Percentiles rank a stretch among this genome's conserved stretches.
These are phyloP conservation scores for Acholoe squamosa DNA, from an alignment of 2,888 invertebrate genomes.

Conservation along the genomic window DNA sequence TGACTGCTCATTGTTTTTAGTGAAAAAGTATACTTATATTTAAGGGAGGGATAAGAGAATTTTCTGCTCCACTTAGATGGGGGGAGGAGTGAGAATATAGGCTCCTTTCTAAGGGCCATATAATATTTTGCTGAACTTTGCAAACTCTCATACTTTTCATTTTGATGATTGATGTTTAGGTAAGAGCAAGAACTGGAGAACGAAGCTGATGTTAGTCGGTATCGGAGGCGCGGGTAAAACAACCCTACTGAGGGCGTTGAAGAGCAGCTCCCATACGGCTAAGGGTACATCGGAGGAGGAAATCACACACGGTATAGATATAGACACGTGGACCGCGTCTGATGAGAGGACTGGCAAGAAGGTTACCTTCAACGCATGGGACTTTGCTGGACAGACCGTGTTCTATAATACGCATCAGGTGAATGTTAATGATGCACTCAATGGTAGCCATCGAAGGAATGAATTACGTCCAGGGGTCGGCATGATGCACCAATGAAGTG, in stretches of 20 bases:
- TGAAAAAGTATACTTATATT: no score
- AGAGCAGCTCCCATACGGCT: slow-evolving; percentile 15
- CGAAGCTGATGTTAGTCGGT: slow-evolving; percentile 82
- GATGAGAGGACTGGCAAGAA: slow-evolving; percentile 69
- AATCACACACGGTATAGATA: slow-evolving; percentile 81
- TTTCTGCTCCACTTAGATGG: no score
- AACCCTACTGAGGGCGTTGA: slow-evolving; percentile 67
- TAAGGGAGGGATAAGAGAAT: no score
- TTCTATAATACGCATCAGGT: slow-evolving; percentile 83
- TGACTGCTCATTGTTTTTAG: no score
- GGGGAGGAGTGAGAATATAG: no score
- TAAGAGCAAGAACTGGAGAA: slow-evolving; percentile 70
- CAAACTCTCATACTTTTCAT: no score
- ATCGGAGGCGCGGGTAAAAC: slow-evolving; percentile 82
- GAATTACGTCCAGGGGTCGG: no score
- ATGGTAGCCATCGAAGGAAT: no score
- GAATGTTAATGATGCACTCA: background rate
- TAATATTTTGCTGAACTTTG: no score
- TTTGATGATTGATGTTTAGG: no score
- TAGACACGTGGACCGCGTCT: slow-evolving; percentile 81
- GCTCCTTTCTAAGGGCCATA: no score
- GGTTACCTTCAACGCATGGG: slow-evolving; percentile 78
- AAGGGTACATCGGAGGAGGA: slow-evolving; percentile 37
- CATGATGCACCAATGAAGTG: no score
- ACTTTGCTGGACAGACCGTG: slow-evolving; percentile 83